Base-by-base conservation (phyloP, 2,888 invertebrate genomes). In the Tipula helvola region DNA sequence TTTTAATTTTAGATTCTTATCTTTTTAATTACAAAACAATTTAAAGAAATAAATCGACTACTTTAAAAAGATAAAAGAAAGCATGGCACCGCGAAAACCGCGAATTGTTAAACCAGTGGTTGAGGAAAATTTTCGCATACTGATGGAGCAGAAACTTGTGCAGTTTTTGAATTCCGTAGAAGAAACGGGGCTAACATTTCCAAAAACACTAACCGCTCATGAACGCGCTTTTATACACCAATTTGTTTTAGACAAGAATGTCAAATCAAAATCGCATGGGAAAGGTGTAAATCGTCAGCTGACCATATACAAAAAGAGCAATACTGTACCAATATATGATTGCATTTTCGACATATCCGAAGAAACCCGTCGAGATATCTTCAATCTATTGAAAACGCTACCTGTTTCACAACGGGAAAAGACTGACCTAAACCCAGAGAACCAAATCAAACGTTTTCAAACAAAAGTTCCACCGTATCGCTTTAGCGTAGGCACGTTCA, bases 191-290 rank as follows among this genome's bases (percentile, higher is more conserved):
- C 28, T 84, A 12, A 39, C 8, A 41, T 96, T 96, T 90, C 95
- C 96, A 3, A 94, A 95, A 3, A 95, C 95, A 83, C 92, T 97
- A 87, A 95, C 95, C 12, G 95, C 95, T 10, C 94, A 94, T 88
- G 96, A 97, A 91, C 93, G 97, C 88, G 96, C 95, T 12, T 97
- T 96, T 90, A 94, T 97, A 87, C 97, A 97, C 90, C 93, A 94
- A 88, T 93, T 95, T 41, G 95, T 95, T 83, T 93, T 93, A 85
- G 93, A 93, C 88, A 91, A 95, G 88, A 96, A 96, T 5, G 91
- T 97, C 42, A 95, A 95, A 89, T 96, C 96, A 2, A 96, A 95
- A 92, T 97, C 96, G 89, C 93, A 95, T 92, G 97, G 97, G 93
- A 96, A 94, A 92, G 94, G 95, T 83, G 93, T 93, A 0, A 94